phyloP scores from a whole-genome alignment of 1,140 invertebrate species.

The Lasaia peninsularis region DNA sequence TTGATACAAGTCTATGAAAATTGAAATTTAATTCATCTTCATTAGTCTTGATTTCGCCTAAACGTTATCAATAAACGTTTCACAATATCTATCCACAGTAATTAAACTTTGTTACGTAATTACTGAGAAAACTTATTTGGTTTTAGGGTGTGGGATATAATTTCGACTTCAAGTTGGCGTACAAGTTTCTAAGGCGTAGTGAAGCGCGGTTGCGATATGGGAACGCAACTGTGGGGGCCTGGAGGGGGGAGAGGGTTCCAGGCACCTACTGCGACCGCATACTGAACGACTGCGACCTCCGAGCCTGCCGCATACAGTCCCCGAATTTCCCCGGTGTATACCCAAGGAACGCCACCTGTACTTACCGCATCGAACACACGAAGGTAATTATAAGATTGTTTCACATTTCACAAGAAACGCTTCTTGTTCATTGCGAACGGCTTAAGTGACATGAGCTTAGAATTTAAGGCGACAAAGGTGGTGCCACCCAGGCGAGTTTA shows the following conservation, averaged over 20 bases:
- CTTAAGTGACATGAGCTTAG: too few species aligned
- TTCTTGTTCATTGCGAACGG: neutral
- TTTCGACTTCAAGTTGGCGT: constrained; percentile 90
- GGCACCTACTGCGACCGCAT: constrained; percentile 89
- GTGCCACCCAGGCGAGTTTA: too few species aligned
- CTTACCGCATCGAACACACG: constrained; percentile 85
- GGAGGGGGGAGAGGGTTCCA: constrained; percentile 83
- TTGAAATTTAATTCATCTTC: neutral
- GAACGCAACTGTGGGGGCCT: constrained; percentile 83
- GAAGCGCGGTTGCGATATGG: constrained; percentile 88
- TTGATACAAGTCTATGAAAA: neutral
- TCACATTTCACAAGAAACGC: neutral
- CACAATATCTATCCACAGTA: constrained; percentile 7
- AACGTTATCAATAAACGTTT: neutral
- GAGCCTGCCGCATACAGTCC: constrained; percentile 86
- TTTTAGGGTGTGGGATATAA: constrained; percentile 85
- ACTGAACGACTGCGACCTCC: constrained; percentile 82
- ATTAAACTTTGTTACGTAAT: constrained; percentile 9
- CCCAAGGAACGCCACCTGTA: constrained; percentile 90
- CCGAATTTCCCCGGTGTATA: constrained; percentile 93
- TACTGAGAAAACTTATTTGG: constrained; percentile 17
- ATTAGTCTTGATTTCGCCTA: neutral
- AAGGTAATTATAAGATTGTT: constrained; percentile 44
- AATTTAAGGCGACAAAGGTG: too few species aligned
- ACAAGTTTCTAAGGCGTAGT: constrained; percentile 86